phyloP scores from a whole-genome alignment of 1,140 invertebrate species.

The Eriosoma lanigerum region DNA sequence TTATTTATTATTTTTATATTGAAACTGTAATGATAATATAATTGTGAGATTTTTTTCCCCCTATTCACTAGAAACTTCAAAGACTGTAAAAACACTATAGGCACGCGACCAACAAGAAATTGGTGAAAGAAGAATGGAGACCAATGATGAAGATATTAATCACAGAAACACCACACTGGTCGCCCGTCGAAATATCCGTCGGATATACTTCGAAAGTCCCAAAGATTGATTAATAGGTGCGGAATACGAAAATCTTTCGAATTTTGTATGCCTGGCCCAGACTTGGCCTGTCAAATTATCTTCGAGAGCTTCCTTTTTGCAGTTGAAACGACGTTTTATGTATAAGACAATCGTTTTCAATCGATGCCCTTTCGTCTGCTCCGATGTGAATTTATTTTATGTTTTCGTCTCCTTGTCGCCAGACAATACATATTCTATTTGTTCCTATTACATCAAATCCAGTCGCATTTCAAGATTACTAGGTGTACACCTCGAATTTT shows the following conservation, averaged over 20 bases:
- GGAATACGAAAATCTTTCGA: conserved; percentile 42
- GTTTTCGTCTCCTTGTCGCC: not conserved
- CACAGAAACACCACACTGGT: conserved; percentile 31
- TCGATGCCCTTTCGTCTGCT: conserved; percentile 16
- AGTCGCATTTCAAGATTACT: not conserved
- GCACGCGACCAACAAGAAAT: not conserved
- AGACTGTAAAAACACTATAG: too few species aligned
- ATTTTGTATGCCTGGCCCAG: conserved; percentile 28
- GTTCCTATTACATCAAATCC: too few species aligned
- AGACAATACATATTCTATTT: not conserved
- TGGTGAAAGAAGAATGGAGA: not conserved
- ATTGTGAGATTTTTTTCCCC: too few species aligned
- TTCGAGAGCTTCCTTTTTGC: conserved; percentile 16
- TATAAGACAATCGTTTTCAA: conserved; percentile 43
- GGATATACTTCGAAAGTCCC: not conserved
- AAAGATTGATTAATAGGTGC: conserved; percentile 38
- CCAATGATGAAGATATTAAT: conserved; percentile 32
- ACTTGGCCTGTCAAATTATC: conserved; percentile 48
- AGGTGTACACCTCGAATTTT: conserved; percentile 15
- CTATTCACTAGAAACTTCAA: too few species aligned
- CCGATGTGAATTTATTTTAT: conserved; percentile 43
- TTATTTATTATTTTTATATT: too few species aligned
- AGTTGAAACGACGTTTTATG: conserved; percentile 1
- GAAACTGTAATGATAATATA: too few species aligned
- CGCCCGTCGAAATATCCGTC: conserved; percentile 26